These are phyloP conservation scores for Dendrocincla fuliginosa DNA, from an alignment of 2,797 vertebrate species.

Conservation along the genomic window DNA sequence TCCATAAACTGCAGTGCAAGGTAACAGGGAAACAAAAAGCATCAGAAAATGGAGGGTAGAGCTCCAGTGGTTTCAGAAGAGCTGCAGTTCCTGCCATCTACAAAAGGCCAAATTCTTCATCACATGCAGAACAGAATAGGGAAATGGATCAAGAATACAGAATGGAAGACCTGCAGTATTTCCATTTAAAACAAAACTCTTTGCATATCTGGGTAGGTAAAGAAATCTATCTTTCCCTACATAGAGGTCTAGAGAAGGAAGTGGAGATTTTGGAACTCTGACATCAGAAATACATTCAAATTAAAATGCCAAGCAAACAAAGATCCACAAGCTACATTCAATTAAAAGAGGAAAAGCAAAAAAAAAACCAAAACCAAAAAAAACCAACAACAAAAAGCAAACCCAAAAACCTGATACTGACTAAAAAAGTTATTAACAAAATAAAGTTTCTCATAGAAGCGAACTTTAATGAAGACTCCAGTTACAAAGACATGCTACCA, in stretches of 20 bases:
- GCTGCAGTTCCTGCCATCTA: background rate
- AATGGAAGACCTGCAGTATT: background rate
- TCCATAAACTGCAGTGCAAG: background rate
- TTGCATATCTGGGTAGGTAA: background rate
- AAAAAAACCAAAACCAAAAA: background rate
- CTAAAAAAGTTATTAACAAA: background rate
- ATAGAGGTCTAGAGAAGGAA: background rate
- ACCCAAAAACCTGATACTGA: background rate
- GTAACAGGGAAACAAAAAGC: background rate
- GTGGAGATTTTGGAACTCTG: background rate
- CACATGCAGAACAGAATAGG: background rate
- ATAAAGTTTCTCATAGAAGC: background rate
- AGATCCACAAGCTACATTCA: background rate
- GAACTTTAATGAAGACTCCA: background rate
- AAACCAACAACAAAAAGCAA: rapidly evolving
- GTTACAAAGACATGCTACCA: background rate
- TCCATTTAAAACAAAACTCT: background rate
- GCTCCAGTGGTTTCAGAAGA: background rate
- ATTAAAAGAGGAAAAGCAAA: background rate
- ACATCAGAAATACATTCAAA: background rate
- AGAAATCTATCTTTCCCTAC: background rate
- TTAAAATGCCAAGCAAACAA: background rate
- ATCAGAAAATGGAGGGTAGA: background rate
- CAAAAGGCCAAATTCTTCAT: background rate
- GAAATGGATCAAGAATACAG: background rate